Evolutionary conservation across 2,888 invertebrate species (phyloP).

Genomic region (Ceraclea dissimilis): DNA sequence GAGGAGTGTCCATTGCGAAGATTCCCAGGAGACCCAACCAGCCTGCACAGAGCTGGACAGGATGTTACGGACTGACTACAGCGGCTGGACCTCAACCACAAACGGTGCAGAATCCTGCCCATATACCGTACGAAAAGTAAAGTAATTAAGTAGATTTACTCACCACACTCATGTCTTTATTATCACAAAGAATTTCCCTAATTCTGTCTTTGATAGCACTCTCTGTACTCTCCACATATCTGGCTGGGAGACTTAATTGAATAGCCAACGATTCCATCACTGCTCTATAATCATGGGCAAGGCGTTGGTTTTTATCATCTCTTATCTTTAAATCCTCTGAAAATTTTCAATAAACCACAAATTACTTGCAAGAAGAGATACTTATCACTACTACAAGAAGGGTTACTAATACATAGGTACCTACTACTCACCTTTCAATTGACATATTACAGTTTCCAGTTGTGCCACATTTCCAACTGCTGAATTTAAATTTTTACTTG

Average conservation of each 20-base stretch:
- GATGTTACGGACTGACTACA: too few relatives aligned
- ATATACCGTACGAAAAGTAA: too few relatives aligned
- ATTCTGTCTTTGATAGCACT: constrained; percentile 71
- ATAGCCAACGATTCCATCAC: constrained; percentile 65
- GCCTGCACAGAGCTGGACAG: too few relatives aligned
- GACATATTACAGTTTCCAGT: constrained; percentile 60
- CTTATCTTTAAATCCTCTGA: constrained; percentile 61
- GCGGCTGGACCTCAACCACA: too few relatives aligned
- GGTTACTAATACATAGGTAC: neutral
- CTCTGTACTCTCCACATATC: constrained; percentile 72
- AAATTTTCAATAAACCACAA: neutral
- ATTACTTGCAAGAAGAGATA: neutral
- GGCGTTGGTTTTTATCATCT: constrained; percentile 60
- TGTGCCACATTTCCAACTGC: constrained; percentile 62
- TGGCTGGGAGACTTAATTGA: constrained; percentile 59
- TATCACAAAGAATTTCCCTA: constrained; percentile 67
- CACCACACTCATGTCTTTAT: constrained; percentile 70
- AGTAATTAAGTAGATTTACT: constrained; percentile 28
- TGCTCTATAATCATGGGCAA: constrained; percentile 61
- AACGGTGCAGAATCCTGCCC: too few relatives aligned
- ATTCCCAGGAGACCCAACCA: too few relatives aligned
- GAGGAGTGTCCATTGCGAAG: too few relatives aligned
- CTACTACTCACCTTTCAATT: constrained; percentile 59
- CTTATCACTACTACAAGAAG: neutral
- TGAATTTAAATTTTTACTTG: constrained; percentile 57